Evolutionary conservation across 1,140 invertebrate species (phyloP).

Genomic region (Hylaeus anthracinus): DNA sequence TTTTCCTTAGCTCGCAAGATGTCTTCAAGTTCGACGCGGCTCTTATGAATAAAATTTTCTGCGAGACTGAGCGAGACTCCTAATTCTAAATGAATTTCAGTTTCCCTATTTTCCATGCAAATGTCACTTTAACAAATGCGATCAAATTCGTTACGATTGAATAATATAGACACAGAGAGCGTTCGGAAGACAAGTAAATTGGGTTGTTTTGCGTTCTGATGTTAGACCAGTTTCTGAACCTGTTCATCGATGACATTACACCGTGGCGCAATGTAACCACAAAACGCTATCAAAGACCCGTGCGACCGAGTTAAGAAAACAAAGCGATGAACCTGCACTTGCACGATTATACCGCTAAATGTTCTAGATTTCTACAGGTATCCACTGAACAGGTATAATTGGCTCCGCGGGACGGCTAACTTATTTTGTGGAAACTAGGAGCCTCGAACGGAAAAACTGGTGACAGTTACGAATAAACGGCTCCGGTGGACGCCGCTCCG

Average conservation of each 20-base stretch:
- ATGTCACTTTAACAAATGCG: too few relatives aligned
- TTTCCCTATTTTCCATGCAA: too few relatives aligned
- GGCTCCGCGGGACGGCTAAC: neutral
- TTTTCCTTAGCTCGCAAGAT: too few relatives aligned
- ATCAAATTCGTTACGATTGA: too few relatives aligned
- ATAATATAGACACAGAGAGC: too few relatives aligned
- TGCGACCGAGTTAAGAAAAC: slow-evolving; percentile 29
- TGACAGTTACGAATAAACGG: neutral
- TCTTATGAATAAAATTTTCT: too few relatives aligned
- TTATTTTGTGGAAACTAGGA: neutral
- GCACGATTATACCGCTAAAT: slow-evolving; percentile 46
- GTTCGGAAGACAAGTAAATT: too few relatives aligned
- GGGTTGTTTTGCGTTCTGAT: neutral
- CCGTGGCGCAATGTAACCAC: slow-evolving; percentile 19
- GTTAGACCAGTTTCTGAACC: neutral
- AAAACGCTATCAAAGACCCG: slow-evolving; percentile 3
- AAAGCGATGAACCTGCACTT: slow-evolving; percentile 5
- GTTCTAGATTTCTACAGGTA: slow-evolving; percentile 34
- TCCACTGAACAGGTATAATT: slow-evolving; percentile 26
- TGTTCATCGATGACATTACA: neutral
- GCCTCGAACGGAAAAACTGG: neutral
- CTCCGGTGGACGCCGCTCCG: neutral
- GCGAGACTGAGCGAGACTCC: too few relatives aligned
- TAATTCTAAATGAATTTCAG: too few relatives aligned
- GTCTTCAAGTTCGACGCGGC: too few relatives aligned